Evolutionary conservation across 23 tunicate species (phyloP).

Genomic region (Clavelina lepadiformis): DNA sequence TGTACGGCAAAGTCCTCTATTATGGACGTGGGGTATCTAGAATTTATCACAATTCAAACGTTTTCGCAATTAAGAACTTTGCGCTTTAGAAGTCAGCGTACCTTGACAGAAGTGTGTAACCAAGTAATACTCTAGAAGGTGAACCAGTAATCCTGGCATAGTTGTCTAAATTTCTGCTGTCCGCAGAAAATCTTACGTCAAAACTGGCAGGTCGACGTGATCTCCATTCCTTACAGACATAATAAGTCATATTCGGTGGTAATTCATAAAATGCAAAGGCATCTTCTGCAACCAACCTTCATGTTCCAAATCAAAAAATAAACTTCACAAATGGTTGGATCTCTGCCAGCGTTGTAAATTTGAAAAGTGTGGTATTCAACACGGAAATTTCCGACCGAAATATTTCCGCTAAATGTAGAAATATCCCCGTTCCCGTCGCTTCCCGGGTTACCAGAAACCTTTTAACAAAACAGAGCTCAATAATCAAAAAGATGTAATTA

Average conservation of each 20-base stretch:
- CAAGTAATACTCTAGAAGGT: conserved; percentile 5
- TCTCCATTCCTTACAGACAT: conserved; percentile 1
- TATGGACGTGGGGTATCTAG: too few species aligned
- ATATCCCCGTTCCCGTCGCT: conserved; percentile 1
- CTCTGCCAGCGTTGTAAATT: background rate
- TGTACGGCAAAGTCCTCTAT: too few species aligned
- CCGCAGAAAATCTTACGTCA: conserved; percentile 1
- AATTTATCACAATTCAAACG: too few species aligned
- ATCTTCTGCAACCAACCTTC: too few species aligned
- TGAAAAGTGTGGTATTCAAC: background rate
- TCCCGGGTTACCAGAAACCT: conserved; percentile 13
- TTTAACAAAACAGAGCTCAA: too few species aligned
- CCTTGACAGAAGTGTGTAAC: conserved; percentile 23
- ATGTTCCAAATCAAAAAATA: conserved; percentile 28
- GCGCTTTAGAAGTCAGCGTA: too few species aligned
- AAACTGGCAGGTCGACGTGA: background rate
- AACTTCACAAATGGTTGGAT: conserved; percentile 41
- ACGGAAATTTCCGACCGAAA: background rate
- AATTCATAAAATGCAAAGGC: too few species aligned
- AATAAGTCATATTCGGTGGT: background rate
- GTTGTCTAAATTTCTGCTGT: conserved; percentile 1
- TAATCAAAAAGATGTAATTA: too few species aligned
- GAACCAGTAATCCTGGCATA: background rate
- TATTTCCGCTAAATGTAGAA: background rate
- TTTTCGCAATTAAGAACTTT: too few species aligned